Percentiles rank a stretch among this genome's conserved stretches.
These are phyloP conservation scores for Ochotona curzoniae DNA, from an alignment of 2,113 vertebrate species.

Conservation along the genomic window DNA sequence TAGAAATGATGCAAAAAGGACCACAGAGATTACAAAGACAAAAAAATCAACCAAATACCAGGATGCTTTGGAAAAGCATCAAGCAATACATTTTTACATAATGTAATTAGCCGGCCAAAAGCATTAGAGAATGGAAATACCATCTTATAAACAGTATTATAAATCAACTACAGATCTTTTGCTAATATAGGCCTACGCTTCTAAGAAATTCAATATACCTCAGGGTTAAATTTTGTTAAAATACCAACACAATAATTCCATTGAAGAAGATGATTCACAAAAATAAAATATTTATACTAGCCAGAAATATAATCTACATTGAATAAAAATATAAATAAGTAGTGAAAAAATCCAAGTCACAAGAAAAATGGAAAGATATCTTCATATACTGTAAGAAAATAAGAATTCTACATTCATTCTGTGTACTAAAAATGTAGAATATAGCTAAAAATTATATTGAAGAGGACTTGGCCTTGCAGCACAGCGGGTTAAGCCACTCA, in stretches of 20 bases:
- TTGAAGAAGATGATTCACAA: not conserved
- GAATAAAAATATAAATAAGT: not conserved
- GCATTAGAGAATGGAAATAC: not conserved
- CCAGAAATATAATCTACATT: not conserved
- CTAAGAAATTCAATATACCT: not conserved
- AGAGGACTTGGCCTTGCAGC: too few relatives aligned
- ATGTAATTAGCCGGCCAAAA: not conserved
- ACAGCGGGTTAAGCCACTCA: too few relatives aligned
- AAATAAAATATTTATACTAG: not conserved
- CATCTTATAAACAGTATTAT: not conserved
- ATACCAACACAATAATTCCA: not conserved
- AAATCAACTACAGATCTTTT: not conserved
- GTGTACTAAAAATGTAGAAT: not conserved
- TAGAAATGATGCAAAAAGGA: not conserved
- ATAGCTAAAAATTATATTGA: not conserved
- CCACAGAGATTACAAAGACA: not conserved
- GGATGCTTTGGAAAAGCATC: not conserved
- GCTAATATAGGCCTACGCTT: not conserved
- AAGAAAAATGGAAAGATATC: not conserved
- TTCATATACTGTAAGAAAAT: not conserved
- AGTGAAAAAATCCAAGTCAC: not conserved
- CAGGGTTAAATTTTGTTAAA: not conserved
- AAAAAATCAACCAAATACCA: not conserved
- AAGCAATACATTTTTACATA: not conserved
- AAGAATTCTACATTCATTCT: not conserved